Conservation (phyloP, 1,140 invertebrate species). For the Vanessa atalanta region DNA sequence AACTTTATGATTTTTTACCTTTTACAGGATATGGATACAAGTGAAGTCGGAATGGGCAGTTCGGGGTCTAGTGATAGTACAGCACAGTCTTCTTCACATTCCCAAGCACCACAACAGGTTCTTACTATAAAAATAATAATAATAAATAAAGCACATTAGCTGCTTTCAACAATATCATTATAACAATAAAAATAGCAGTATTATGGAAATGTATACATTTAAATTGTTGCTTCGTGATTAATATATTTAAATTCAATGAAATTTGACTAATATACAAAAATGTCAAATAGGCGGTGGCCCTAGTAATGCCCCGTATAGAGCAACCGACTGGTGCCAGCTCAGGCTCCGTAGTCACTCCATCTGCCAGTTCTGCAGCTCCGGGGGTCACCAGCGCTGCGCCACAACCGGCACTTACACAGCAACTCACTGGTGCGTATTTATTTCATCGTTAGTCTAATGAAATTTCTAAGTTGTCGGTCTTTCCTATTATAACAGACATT, state of each 20-base stretch:
- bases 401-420: conserved; percentile 38
- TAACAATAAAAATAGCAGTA: not conserved
- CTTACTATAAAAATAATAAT: conserved; percentile 14
- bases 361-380: conserved; percentile 56
- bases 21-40: conserved; percentile 78
- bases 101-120: conserved; percentile 71
- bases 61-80: conserved; percentile 64
- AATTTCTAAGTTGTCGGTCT: no score
- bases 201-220: not conserved
- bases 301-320: conserved; percentile 88
- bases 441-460: not conserved
- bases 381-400: conserved; percentile 49
- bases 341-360: conserved; percentile 35
- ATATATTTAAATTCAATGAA: not conserved
- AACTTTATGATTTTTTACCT: not conserved
- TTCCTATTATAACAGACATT: no score
- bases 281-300: conserved; percentile 83
- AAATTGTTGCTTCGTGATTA: not conserved
- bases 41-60: conserved; percentile 73
- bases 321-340: conserved; percentile 59
- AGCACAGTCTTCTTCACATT: conserved; percentile 72
- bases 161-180: no score
- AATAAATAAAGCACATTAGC: not conserved
- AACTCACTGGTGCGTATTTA: conserved; percentile 39
- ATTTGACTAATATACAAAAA: not conserved